Percentiles rank a stretch among this genome's conserved stretches.
Evolutionary conservation across 2,797 vertebrate genomes (phyloP).

Genomic region (Neosilurus hyrtlii): DNA sequence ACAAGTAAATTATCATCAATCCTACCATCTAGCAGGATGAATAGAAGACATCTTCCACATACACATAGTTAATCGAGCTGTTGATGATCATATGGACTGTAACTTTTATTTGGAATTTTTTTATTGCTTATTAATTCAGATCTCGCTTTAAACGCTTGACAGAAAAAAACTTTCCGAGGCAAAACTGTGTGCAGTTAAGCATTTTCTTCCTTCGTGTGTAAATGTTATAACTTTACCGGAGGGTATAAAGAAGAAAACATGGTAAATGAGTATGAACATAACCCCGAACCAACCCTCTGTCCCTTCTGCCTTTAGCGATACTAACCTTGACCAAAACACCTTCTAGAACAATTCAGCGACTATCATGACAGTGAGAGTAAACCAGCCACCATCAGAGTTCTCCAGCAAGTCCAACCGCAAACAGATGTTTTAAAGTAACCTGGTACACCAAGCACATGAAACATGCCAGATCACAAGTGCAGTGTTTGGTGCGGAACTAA

Average conservation of each 20-base stretch:
- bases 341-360: constrained; percentile 37
- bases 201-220: neutral
- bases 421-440: neutral
- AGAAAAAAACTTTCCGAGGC: neutral
- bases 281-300: neutral
- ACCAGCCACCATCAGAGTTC: neutral
- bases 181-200: neutral
- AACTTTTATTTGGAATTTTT: neutral
- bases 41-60: no score
- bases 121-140: neutral
- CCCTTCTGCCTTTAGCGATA: neutral
- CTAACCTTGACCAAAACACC: constrained; percentile 6
- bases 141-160: neutral
- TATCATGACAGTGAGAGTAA: neutral
- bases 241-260: neutral
- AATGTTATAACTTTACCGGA: constrained; percentile 10
- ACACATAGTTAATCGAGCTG: neutral
- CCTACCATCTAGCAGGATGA: no score
- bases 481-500: constrained; percentile 56
- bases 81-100: neutral
- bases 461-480: neutral
- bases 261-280: neutral
- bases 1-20: no score
- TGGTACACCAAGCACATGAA: neutral
- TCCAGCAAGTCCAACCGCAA: neutral